These are phyloP conservation scores for Drosophila repletoides DNA, from an alignment of 1,140 invertebrate species.

Conservation along the genomic window DNA sequence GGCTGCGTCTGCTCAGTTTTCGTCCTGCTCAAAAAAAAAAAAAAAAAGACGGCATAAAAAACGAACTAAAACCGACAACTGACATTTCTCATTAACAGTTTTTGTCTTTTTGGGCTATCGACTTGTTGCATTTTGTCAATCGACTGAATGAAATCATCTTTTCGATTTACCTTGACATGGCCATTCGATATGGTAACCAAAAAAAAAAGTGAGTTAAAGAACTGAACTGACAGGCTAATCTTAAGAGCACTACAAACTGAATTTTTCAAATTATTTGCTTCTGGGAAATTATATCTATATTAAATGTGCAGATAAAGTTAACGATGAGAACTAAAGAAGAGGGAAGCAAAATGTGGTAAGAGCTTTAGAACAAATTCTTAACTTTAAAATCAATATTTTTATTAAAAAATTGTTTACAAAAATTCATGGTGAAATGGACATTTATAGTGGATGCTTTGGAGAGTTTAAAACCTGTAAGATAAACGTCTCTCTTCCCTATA, in stretches of 20 bases:
- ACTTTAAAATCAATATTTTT: too few relatives aligned
- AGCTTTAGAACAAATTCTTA: too few relatives aligned
- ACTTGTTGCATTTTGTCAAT: conserved; percentile 72
- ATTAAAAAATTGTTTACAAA: too few relatives aligned
- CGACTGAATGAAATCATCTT: conserved; percentile 56
- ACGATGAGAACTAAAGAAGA: too few relatives aligned
- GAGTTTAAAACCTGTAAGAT: too few relatives aligned
- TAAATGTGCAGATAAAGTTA: too few relatives aligned
- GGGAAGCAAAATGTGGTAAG: too few relatives aligned
- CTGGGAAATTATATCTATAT: too few relatives aligned
- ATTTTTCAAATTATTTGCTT: too few relatives aligned
- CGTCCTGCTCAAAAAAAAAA: background rate
- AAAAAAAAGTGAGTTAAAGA: conserved; percentile 23
- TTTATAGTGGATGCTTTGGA: too few relatives aligned
- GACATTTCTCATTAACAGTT: conserved; percentile 77
- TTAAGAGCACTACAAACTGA: conserved; percentile 2
- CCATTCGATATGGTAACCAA: conserved; percentile 16
- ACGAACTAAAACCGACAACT: conserved; percentile 63
- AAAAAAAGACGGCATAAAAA: conserved; percentile 29
- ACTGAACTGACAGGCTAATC: background rate
- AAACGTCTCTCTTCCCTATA: too few relatives aligned
- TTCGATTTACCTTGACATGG: conserved; percentile 47
- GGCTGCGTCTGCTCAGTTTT: conserved; percentile 25
- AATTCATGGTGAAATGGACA: too few relatives aligned
- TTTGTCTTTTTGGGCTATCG: conserved; percentile 40